Conservation (phyloP, 2,888 invertebrate species). For the Leptinotarsa peninsularis region DNA sequence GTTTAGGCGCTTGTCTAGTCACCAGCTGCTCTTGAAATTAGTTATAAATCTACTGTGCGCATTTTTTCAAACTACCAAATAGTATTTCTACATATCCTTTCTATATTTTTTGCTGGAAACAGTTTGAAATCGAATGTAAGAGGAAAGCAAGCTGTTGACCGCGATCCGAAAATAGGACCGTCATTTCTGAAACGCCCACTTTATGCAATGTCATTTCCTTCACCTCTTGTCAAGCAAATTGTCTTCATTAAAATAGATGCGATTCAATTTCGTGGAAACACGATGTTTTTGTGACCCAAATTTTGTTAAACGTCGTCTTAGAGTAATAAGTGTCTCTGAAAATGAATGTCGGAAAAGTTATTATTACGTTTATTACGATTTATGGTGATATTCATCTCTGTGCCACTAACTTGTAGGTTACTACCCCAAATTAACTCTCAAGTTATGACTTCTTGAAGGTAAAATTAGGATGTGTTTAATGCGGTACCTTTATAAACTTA, state of each 20-base stretch:
- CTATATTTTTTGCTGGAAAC: neutral
- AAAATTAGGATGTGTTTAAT: too few species aligned
- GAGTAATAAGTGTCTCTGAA: neutral
- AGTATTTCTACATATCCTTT: neutral
- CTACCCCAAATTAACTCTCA: too few species aligned
- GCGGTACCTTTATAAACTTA: too few species aligned
- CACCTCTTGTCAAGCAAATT: neutral
- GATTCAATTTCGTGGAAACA: neutral
- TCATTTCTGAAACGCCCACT: neutral
- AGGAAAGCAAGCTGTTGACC: neutral
- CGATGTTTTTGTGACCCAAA: conserved; percentile 12
- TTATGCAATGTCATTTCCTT: neutral
- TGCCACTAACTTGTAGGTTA: too few species aligned
- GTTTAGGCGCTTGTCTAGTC: too few species aligned
- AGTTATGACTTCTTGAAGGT: too few species aligned
- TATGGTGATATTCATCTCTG: too few species aligned
- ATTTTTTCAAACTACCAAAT: too few species aligned
- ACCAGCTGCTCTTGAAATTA: too few species aligned
- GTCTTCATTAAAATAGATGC: conserved; percentile 6
- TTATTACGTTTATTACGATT: too few species aligned
- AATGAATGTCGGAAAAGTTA: neutral
- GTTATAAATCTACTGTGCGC: too few species aligned
- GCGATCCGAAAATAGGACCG: neutral
- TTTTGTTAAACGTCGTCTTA: neutral
- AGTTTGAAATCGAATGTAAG: neutral